These are phyloP conservation scores for Indicator indicator DNA, from an alignment of 2,113 vertebrate species.

Conservation along the genomic window DNA sequence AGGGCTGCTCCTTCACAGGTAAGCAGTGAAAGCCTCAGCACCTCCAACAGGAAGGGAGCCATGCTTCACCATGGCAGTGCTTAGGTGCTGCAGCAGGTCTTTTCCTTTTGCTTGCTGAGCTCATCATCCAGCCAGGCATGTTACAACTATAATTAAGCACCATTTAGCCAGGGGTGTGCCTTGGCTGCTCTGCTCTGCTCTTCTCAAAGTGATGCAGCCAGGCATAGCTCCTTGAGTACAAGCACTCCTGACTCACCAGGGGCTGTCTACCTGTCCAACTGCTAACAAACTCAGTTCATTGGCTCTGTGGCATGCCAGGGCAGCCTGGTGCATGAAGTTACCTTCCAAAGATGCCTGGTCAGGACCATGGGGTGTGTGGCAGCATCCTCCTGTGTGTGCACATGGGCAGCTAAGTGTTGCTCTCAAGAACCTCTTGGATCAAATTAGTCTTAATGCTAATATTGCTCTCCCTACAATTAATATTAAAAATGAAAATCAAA, in stretches of 20 bases:
- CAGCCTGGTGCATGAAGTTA: background rate
- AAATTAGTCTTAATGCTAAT: background rate
- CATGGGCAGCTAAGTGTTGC: background rate
- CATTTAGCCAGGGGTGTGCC: slow-evolving; percentile 40
- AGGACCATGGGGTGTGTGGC: background rate
- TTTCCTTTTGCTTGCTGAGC: slow-evolving; percentile 1
- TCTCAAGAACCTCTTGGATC: background rate
- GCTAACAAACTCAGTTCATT: background rate
- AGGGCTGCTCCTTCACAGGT: background rate
- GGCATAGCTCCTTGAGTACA: background rate
- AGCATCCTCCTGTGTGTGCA: fast-evolving
- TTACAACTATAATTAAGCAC: background rate
- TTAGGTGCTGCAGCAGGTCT: background rate
- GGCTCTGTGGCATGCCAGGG: background rate
- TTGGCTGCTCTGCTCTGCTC: background rate
- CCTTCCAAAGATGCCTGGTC: background rate
- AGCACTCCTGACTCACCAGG: background rate
- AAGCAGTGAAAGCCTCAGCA: slow-evolving; percentile 19
- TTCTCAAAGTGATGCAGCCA: slow-evolving; percentile 1
- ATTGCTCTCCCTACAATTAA: background rate
- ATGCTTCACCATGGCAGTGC: background rate
- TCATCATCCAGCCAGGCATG: background rate
- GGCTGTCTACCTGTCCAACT: background rate
- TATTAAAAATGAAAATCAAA: too few species aligned
- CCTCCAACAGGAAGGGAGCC: background rate